These are phyloP conservation scores for Neomonachus schauinslandi DNA, from an alignment of 2,113 vertebrate species.

Conservation along the genomic window DNA sequence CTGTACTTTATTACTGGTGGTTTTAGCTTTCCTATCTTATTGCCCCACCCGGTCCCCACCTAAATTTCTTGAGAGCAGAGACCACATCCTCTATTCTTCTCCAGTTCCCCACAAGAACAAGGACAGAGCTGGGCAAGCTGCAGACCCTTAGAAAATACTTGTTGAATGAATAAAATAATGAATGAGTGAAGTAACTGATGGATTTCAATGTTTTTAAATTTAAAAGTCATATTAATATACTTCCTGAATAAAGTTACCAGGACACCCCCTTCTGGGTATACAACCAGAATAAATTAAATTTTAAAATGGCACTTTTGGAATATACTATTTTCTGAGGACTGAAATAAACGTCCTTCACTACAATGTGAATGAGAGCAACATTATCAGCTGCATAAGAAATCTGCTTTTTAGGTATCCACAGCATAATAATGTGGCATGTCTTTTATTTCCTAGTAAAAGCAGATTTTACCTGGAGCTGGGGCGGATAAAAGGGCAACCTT, in stretches of 20 bases:
- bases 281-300: neutral
- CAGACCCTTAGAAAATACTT: neutral
- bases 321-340: neutral
- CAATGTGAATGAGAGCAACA: neutral
- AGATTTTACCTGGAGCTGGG: neutral
- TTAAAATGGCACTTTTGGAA: constrained; percentile 5
- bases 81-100: constrained; percentile 35
- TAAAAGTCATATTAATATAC: constrained; percentile 16
- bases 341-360: constrained; percentile 31
- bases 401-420: neutral
- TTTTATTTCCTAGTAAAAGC: constrained; percentile 39
- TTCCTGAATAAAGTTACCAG: constrained; percentile 40
- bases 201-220: constrained; percentile 29
- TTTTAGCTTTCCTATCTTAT: constrained; percentile 35
- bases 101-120: neutral
- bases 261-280: neutral
- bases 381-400: neutral
- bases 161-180: neutral
- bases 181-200: neutral
- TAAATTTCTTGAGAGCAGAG: neutral
- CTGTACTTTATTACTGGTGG: neutral
- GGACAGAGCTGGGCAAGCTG: neutral
- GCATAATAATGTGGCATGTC: neutral
- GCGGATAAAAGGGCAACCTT: neutral
- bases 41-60: neutral